Evolutionary conservation across 2,888 invertebrate species (phyloP), one percentile per base, ranked within the genome.

Genomic region (Dasysyrphus albostriatus): DNA sequence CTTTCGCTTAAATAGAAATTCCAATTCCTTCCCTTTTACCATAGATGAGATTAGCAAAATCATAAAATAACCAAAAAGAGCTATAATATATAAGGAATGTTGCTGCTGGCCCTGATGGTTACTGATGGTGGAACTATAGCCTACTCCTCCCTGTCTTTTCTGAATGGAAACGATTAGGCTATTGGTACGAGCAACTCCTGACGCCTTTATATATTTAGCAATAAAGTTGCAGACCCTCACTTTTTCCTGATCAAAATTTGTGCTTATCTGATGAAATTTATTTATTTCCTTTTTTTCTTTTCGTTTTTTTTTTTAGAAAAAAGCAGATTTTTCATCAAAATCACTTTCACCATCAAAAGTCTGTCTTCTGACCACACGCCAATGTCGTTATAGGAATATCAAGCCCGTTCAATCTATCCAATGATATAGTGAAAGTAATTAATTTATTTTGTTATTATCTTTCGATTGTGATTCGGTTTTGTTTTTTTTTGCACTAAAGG

Each of bases 11-110:
- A 73, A 65, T 77, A 49, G 77, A 72, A 19, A 77, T 54, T 67
- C 34, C 24, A 24, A 24, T 24, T 24, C 37, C 39, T 73, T 32
- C 67, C 77, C 9, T 72, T 24, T 83, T 56, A 67, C 59, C 73
- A 77, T 77, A 78, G n/a, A 83, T 73, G 67, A 77, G 77, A 83
- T 83, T 83, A 83, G 67, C 77, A 77, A 73, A 77, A 83, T 77
- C 73, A 73, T 83, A 77, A 83, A 77, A 77, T 77, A 73, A 24
- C 61, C 73, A 49, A 42, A 77, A 51, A 47, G 70, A 29, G 49
- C 42, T n/a, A 16, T 16, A n/a, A n/a, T n/a, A n/a, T n/a, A n/a
- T n/a, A 32, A 47, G 59, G 58, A 72, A 42, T 42, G 14, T 42
- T 14, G 7, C 29, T 54, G 3, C 19, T 24, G 24, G 24, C 3